Percentiles rank a stretch among this genome's conserved stretches.
Conservation (phyloP, 2,888 invertebrate species). For the Dasysyrphus tricinctus region DNA sequence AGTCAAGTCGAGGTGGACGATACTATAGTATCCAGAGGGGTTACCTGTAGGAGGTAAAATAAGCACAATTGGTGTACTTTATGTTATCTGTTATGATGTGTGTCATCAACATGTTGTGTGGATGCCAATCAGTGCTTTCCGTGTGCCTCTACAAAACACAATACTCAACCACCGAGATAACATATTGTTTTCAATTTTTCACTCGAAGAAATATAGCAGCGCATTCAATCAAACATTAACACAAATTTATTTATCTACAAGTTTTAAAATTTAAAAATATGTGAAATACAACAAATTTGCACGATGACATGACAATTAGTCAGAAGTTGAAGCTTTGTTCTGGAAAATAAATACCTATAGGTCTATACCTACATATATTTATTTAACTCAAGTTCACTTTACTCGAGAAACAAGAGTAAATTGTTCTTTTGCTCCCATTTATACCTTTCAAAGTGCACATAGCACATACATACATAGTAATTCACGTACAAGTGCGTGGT, state of each 20-base stretch:
- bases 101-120: too few relatives aligned
- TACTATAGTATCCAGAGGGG: too few relatives aligned
- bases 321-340: conserved; percentile 22
- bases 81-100: too few relatives aligned
- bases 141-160: not conserved
- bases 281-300: not conserved
- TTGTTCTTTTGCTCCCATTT: conserved; percentile 43
- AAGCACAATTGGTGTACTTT: too few relatives aligned
- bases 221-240: not conserved
- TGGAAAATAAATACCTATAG: conserved; percentile 27
- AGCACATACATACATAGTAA: conserved; percentile 12
- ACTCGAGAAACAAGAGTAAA: conserved; percentile 25
- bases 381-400: conserved; percentile 34
- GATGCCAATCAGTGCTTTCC: too few relatives aligned
- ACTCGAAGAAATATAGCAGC: not conserved
- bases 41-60: too few relatives aligned
- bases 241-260: not conserved
- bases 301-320: conserved; percentile 6
- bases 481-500: conserved; percentile 38
- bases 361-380: not conserved
- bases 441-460: conserved; percentile 33
- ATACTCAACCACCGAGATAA: not conserved
- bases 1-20: too few relatives aligned
- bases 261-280: not conserved
- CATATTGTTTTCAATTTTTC: not conserved